Conservation (phyloP, 2,888 invertebrate genomes). For the Ferrisia virgata region DNA sequence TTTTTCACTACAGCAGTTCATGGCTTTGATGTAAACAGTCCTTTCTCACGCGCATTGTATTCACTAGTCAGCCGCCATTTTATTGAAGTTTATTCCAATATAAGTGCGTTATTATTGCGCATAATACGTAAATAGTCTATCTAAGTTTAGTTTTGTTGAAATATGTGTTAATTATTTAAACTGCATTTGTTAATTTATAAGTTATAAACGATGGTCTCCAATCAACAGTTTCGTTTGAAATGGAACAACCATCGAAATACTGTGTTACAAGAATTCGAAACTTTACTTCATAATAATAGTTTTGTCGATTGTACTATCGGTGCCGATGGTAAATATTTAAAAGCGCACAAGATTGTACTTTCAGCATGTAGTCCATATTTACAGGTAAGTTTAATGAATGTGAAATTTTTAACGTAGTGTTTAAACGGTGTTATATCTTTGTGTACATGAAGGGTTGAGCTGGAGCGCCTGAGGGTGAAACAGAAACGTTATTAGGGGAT, state of each 20-base stretch:
- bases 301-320: conserved; percentile 89
- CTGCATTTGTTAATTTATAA: conserved; percentile 1
- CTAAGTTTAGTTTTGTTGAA: not conserved
- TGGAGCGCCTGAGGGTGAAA: not conserved
- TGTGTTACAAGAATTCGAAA: conserved; percentile 84
- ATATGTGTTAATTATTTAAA: conserved; percentile 24
- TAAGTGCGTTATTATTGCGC: not conserved
- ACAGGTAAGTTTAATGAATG: conserved; percentile 51
- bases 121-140: not conserved
- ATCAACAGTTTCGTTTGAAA: conserved; percentile 87
- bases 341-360: conserved; percentile 89
- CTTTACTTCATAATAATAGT: conserved; percentile 80
- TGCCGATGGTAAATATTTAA: conserved; percentile 84
- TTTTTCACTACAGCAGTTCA: too few relatives aligned
- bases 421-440: not conserved
- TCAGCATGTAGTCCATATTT: conserved; percentile 64
- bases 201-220: conserved; percentile 52
- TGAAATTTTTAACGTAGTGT: not conserved
- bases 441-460: not conserved
- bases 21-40: conserved; percentile 7
- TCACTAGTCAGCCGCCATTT: conserved; percentile 31
- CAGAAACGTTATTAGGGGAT: not conserved
- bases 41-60: conserved; percentile 10
- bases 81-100: conserved; percentile 12
- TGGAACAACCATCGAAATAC: conserved; percentile 94